These are phyloP conservation scores for Sesamia inferens DNA, from an alignment of 2,888 invertebrate species.

Conservation along the genomic window DNA sequence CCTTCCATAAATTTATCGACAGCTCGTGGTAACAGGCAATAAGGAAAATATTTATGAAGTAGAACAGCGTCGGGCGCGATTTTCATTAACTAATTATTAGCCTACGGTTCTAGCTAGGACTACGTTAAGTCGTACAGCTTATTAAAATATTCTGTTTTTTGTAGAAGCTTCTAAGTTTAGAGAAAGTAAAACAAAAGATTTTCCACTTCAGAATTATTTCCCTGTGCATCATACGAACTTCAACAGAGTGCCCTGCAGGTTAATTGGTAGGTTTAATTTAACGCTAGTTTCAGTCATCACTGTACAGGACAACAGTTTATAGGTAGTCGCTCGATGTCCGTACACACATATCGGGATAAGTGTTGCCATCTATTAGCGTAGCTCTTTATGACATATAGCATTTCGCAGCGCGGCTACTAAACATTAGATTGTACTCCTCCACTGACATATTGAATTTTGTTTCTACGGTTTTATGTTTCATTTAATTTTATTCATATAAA, in stretches of 20 bases:
- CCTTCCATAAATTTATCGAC: slow-evolving; percentile 89
- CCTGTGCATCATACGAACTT: slow-evolving; percentile 71
- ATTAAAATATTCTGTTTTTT: slow-evolving; percentile 10
- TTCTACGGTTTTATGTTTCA: slow-evolving; percentile 4
- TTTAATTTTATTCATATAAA: slow-evolving; percentile 9
- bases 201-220: slow-evolving; percentile 64
- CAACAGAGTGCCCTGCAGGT: slow-evolving; percentile 77
- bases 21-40: slow-evolving; percentile 89
- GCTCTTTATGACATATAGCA: slow-evolving; percentile 54
- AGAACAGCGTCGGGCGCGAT: slow-evolving; percentile 80
- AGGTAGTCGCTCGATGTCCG: slow-evolving; percentile 74
- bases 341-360: slow-evolving; percentile 65
- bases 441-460: slow-evolving; percentile 12
- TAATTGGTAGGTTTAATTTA: slow-evolving; percentile 86
- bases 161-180: slow-evolving; percentile 17
- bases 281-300: slow-evolving; percentile 85
- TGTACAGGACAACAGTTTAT: slow-evolving; percentile 82
- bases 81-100: slow-evolving; percentile 88
- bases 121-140: slow-evolving; percentile 30
- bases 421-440: slow-evolving; percentile 23
- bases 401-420: slow-evolving; percentile 45
- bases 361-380: slow-evolving; percentile 65
- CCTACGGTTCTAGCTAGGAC: slow-evolving; percentile 52
- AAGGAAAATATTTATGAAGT: slow-evolving; percentile 89
- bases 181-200: neutral